Evolutionary conservation across 2,797 vertebrate species (phyloP), one percentile per base, ranked within the genome.

Genomic region (Acipenser ruthenus): DNA sequence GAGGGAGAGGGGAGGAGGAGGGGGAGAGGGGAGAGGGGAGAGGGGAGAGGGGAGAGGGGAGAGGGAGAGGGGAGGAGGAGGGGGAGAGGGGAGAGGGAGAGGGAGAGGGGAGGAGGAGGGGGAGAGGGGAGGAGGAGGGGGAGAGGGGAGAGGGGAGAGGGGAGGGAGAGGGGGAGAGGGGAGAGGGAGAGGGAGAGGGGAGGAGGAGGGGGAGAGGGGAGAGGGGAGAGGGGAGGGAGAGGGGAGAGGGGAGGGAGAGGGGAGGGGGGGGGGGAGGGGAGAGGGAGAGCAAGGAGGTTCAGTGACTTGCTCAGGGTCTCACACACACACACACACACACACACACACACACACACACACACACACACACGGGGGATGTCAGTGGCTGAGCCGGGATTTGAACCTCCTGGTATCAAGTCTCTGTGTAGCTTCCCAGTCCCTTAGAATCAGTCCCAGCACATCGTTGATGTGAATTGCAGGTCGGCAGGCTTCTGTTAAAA

Each of bases 31-130:
- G 67, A 55, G 58, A 55, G 65, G 67, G 47, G 10, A 66, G 76
- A 7, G 71, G 52, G 67, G 73, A 15, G 23, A 70, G 63, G 59
- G 6, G 3, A 13, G 62, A 53, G 12, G 71, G 66, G 60, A 63
- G 68, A 61, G 49, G 72, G 4, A 51, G 52, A 49, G 60, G 63
- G 12, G 62, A 47, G 60, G 50, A 52, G 52, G n/a, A 47, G 62
- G 61, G 59, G 68, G 60, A 63, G n/a, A 5, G 13, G 50, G 69
- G 66, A 50, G 64, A 60, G 23, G 13, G 10, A 62, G 8, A 50
- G n/a, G 69, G 67, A 77, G 67, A 52, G 65, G 71, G n/a, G 65
- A 67, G 58, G 70, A 69, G 59, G 63, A 71, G 51, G 15, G 70
- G 65, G 59, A 60, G 63, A 53, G 4, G 47, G 13, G 37, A 58